Percentiles rank a stretch among this genome's conserved stretches.
Evolutionary conservation across 2,113 vertebrate genomes (phyloP).

Genomic region (Benitochromis conjunctus): DNA sequence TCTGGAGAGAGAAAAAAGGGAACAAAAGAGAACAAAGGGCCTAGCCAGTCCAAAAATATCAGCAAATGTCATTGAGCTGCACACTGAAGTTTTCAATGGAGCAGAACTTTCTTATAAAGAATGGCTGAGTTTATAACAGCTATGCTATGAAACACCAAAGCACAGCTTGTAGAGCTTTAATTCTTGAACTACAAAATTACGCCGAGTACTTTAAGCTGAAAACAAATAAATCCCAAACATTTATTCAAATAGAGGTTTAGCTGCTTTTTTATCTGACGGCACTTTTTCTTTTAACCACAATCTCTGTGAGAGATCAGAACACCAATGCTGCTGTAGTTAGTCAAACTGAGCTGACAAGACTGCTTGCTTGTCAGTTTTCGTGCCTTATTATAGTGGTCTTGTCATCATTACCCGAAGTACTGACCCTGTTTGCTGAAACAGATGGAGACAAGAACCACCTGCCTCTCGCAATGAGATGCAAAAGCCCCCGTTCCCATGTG

Average conservation of each 20-base stretch:
- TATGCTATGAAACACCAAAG: background rate
- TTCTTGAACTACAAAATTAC: background rate
- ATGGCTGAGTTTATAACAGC: background rate
- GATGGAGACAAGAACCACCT: conserved; percentile 1
- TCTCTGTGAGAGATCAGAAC: background rate
- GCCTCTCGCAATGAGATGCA: background rate
- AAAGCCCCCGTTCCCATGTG: background rate
- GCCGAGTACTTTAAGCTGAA: background rate
- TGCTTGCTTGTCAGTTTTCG: background rate
- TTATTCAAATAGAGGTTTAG: background rate
- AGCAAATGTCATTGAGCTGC: background rate
- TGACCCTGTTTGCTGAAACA: conserved; percentile 26
- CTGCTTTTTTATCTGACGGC: background rate
- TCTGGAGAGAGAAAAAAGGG: background rate
- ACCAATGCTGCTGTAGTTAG: background rate
- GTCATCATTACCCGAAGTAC: conserved; percentile 5
- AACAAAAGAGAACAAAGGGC: conserved; percentile 27
- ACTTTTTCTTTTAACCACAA: background rate
- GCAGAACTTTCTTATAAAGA: background rate
- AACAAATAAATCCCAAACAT: background rate
- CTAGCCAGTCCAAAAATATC: conserved; percentile 32
- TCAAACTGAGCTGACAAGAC: background rate
- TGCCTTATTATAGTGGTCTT: background rate
- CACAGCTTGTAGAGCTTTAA: background rate
- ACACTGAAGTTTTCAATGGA: background rate